These are phyloP conservation scores for Chironomus striatipennis DNA, from an alignment of 1,140 invertebrate species.

Conservation along the genomic window DNA sequence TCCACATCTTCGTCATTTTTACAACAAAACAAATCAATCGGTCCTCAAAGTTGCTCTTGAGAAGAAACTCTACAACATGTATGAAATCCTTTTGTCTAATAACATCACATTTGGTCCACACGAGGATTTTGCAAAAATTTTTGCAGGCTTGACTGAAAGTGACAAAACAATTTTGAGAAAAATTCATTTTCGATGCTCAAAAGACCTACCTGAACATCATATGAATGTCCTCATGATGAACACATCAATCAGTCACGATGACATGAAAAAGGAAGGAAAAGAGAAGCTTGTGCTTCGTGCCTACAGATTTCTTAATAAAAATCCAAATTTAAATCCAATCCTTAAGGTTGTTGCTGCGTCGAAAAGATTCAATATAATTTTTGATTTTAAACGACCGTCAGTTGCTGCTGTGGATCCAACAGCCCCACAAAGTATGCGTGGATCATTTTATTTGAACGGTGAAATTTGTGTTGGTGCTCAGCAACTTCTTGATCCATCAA, in stretches of 20 bases:
- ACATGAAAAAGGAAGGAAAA: background rate
- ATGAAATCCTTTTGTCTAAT: background rate
- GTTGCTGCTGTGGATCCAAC: background rate
- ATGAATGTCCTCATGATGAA: background rate
- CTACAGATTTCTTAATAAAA: background rate
- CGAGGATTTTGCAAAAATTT: background rate
- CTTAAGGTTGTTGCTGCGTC: background rate
- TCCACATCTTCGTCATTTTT: background rate
- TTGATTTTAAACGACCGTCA: background rate
- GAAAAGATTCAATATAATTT: background rate
- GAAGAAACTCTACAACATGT: background rate
- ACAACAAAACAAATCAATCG: background rate
- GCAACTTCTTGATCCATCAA: background rate
- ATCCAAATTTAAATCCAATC: background rate
- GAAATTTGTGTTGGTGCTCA: background rate
- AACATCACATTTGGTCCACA: background rate
- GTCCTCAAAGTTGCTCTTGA: background rate
- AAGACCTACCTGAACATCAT: background rate
- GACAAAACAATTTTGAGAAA: background rate
- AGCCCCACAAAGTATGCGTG: background rate
- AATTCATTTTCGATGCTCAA: background rate
- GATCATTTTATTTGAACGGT: background rate
- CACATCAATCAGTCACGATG: background rate
- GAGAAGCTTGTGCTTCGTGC: background rate
- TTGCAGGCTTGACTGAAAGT: background rate